Evolutionary conservation across 2,113 vertebrate species (phyloP).

Genomic region (Nothobranchius furzeri): DNA sequence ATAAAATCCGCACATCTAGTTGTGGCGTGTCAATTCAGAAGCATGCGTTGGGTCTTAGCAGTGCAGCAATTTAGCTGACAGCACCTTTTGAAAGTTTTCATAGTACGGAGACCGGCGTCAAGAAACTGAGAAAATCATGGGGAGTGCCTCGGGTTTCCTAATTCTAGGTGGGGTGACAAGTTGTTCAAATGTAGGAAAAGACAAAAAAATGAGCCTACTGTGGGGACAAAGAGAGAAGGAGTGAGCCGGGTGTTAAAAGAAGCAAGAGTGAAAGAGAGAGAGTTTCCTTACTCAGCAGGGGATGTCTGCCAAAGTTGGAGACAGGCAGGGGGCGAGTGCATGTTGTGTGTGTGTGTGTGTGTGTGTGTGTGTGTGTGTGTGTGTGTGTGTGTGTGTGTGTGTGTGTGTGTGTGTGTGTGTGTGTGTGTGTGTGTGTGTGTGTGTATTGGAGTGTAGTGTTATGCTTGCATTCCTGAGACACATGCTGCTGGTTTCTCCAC

Average conservation of each 20-base stretch:
- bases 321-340: constrained; percentile 61
- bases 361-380: constrained; percentile 8
- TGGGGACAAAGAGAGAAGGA: constrained; percentile 26
- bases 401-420: constrained; percentile 18
- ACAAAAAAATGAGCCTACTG: constrained; percentile 18
- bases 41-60: constrained; percentile 25
- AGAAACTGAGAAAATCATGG: constrained; percentile 1
- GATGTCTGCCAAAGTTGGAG: constrained; percentile 72
- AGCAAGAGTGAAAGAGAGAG: constrained; percentile 17
- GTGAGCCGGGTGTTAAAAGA: constrained; percentile 30
- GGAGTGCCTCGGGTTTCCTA: constrained; percentile 33
- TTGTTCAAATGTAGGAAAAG: constrained; percentile 26
- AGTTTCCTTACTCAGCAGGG: constrained; percentile 75
- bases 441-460: constrained; percentile 53
- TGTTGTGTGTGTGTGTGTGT: constrained; percentile 25
- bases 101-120: constrained; percentile 12
- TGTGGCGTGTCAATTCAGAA: constrained; percentile 51
- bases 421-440: constrained; percentile 2
- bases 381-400: constrained; percentile 18
- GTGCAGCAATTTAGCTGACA: constrained; percentile 23
- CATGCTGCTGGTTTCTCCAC: constrained; percentile 59
- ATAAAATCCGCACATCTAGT: constrained; percentile 57
- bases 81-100: constrained; percentile 23
- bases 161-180: constrained; percentile 24
- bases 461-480: constrained; percentile 62